Conservation (phyloP, 2,113 vertebrate species). For the Mustela nigripes region DNA sequence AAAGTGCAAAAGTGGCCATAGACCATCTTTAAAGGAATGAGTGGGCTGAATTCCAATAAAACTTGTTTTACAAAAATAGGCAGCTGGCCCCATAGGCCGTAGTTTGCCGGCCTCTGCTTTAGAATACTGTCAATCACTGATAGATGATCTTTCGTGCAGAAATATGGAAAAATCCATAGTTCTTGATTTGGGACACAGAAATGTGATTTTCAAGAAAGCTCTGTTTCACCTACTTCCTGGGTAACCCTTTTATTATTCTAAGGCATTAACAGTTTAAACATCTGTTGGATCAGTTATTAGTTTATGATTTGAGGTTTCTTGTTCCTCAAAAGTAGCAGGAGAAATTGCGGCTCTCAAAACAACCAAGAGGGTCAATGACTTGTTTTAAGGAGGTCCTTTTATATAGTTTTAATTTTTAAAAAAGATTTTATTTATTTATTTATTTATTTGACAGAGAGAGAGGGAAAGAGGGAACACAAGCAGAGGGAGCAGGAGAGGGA, state of each 20-base stretch:
- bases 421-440: no score
- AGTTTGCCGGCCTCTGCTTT: not conserved
- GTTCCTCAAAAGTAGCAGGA: not conserved
- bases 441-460: no score
- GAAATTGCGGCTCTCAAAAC: not conserved
- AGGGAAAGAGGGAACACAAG: no score
- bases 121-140: not conserved
- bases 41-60: not conserved
- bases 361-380: not conserved
- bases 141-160: not conserved
- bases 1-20: not conserved
- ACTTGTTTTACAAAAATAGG: not conserved
- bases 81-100: not conserved
- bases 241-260: slow-evolving; percentile 26
- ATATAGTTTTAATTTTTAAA: no score
- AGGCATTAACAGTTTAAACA: not conserved
- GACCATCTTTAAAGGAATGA: not conserved
- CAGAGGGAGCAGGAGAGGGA: no score
- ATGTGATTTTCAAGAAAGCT: slow-evolving; percentile 10
- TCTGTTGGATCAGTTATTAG: not conserved
- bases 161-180: not conserved
- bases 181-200: not conserved
- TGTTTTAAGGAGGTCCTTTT: not conserved
- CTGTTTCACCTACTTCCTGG: not conserved
- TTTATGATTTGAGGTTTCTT: slow-evolving; percentile 10